Conservation (phyloP, 2,113 vertebrate genomes). For the Nannobrachium achirus region DNA sequence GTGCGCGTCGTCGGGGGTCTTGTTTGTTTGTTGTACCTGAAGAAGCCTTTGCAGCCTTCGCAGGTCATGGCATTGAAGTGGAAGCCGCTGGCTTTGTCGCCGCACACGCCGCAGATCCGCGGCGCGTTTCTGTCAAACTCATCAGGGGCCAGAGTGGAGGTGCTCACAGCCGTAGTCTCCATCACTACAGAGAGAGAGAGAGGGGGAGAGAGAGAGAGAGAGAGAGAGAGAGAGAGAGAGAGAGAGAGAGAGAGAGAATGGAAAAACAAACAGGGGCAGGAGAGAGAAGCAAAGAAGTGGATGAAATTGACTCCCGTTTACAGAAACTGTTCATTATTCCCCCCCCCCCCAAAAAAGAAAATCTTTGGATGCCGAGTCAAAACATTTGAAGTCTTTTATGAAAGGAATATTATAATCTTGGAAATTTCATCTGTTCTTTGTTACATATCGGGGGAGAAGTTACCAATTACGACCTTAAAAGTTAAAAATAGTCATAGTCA, state of each 20-base stretch:
- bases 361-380: not conserved
- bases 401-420: not conserved
- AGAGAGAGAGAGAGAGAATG: not conserved
- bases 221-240: not conserved
- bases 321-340: slow-evolving; percentile 3
- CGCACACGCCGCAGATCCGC: slow-evolving; percentile 94
- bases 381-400: slow-evolving; percentile 17
- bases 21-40: slow-evolving; percentile 85
- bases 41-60: slow-evolving; percentile 98
- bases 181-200: slow-evolving; percentile 69
- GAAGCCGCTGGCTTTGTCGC: slow-evolving; percentile 94
- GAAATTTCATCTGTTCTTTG: slow-evolving; percentile 1
- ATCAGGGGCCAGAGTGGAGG: slow-evolving; percentile 78
- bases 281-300: not conserved
- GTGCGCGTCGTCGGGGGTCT: no score
- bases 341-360: not conserved
- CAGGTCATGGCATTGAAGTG: slow-evolving; percentile 99
- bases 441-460: not conserved
- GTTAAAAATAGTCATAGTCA: not conserved
- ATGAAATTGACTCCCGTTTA: slow-evolving; percentile 25
- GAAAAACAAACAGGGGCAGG: not conserved
- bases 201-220: slow-evolving; percentile 13
- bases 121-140: slow-evolving; percentile 89
- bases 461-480: not conserved
- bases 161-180: slow-evolving; percentile 85